Percentiles rank a stretch among this genome's conserved stretches.
phyloP scores from a whole-genome alignment of 1,140 invertebrate species.

The Drosophila novamexicana region DNA sequence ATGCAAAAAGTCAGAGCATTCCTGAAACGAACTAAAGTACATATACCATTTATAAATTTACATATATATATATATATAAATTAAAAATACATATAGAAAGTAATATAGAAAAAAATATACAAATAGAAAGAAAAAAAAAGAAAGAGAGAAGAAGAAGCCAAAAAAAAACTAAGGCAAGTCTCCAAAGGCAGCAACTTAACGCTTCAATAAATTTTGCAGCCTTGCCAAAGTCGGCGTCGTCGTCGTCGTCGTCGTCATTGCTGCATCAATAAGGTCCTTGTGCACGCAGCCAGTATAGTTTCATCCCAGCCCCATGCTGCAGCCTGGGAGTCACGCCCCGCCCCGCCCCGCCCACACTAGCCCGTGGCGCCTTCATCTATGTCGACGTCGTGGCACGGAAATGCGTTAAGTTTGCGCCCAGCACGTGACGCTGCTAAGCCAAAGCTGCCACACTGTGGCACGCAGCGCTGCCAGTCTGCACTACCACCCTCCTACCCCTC shows the following conservation, averaged over 20 bases:
- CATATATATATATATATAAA: background rate
- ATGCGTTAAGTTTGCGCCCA: slow-evolving; percentile 82
- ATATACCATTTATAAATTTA: background rate
- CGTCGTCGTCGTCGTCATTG: slow-evolving; percentile 33
- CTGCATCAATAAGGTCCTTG: slow-evolving; percentile 80
- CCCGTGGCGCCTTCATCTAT: slow-evolving; percentile 13
- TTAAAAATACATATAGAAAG: background rate
- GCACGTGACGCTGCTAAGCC: slow-evolving; percentile 78
- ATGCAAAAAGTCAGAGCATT: slow-evolving; percentile 31
- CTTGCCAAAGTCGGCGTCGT: slow-evolving; percentile 43
- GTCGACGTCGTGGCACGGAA: slow-evolving; percentile 59
- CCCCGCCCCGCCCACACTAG: background rate
- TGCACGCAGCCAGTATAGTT: slow-evolving; percentile 56
- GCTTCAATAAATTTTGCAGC: slow-evolving; percentile 79
- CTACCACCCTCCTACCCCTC: background rate
- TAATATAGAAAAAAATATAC: background rate
- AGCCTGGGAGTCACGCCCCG: background rate
- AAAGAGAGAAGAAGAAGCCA: background rate
- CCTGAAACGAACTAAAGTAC: slow-evolving; percentile 1
- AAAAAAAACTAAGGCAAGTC: slow-evolving; percentile 57
- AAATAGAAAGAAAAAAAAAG: slow-evolving; percentile 1
- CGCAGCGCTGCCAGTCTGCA: slow-evolving; percentile 45
- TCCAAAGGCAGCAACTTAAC: slow-evolving; percentile 78
- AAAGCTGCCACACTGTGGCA: slow-evolving; percentile 79
- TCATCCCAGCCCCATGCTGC: background rate